Conservation (phyloP, 2,888 invertebrate genomes). For the Brachyptera risi region DNA sequence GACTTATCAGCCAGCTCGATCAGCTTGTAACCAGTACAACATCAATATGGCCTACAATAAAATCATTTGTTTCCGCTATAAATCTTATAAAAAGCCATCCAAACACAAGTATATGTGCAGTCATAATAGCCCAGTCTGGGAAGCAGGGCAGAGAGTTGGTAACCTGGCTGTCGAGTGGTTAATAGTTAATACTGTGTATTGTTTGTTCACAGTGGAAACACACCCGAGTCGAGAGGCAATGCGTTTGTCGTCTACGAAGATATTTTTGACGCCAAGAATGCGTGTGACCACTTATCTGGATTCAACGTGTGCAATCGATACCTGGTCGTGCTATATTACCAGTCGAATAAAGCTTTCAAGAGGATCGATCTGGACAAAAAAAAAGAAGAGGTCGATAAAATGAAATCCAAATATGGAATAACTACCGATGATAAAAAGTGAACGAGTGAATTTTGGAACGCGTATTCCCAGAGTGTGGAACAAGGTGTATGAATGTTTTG, state of each 20-base stretch:
- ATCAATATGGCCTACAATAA: too few species aligned
- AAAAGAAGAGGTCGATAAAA: slow-evolving; percentile 89
- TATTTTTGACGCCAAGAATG: slow-evolving; percentile 99
- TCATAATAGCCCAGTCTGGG: too few species aligned
- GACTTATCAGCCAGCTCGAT: too few species aligned
- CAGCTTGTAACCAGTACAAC: too few species aligned
- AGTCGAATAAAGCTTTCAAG: slow-evolving; percentile 91
- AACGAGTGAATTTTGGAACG: background rate
- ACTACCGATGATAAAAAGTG: slow-evolving; percentile 50
- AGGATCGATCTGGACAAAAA: slow-evolving; percentile 93
- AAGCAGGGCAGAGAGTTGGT: too few species aligned
- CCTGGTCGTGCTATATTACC: slow-evolving; percentile 95
- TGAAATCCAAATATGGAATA: slow-evolving; percentile 92
- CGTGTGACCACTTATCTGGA: slow-evolving; percentile 97
- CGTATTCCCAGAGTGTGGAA: too few species aligned
- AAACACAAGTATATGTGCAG: too few species aligned
- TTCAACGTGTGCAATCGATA: slow-evolving; percentile 99
- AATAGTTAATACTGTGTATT: too few species aligned
- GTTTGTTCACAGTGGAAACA: slow-evolving; percentile 80
- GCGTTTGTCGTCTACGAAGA: slow-evolving; percentile 99
- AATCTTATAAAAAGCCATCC: too few species aligned
- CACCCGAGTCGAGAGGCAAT: slow-evolving; percentile 95
- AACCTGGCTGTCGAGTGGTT: too few species aligned
- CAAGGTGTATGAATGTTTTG: too few species aligned
- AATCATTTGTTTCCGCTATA: too few species aligned